Evolutionary conservation across 2,797 vertebrate species (phyloP).

Genomic region (Lophotriccus pileatus): DNA sequence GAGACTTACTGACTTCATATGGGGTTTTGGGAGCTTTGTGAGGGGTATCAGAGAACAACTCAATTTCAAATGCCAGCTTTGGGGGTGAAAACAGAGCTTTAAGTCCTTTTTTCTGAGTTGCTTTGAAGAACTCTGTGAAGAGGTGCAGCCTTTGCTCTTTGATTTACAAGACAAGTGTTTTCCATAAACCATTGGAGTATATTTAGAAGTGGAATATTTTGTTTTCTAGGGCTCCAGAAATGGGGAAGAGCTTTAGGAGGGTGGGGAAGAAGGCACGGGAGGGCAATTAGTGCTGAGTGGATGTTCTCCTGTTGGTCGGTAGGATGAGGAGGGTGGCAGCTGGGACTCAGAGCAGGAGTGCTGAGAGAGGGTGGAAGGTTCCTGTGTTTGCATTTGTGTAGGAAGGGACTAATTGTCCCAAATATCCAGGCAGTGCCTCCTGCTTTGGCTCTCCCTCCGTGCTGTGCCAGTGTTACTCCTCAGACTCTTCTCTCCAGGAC

Average conservation of each 20-base stretch:
- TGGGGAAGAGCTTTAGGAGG: accelerated
- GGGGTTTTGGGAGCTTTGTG: not conserved
- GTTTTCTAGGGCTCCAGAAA: not conserved
- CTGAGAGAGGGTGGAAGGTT: not conserved
- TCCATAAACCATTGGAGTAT: not conserved
- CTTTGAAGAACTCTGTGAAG: not conserved
- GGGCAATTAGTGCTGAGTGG: not conserved
- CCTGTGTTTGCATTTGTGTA: not conserved
- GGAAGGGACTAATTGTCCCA: not conserved
- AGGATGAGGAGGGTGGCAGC: not conserved
- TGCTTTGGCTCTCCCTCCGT: not conserved
- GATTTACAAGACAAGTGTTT: not conserved
- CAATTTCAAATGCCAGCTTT: accelerated
- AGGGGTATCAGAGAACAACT: not conserved
- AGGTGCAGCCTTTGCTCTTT: not conserved
- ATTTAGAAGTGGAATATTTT: not conserved
- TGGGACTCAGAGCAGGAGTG: not conserved
- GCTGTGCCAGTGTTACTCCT: not conserved
- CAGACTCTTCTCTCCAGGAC: accelerated
- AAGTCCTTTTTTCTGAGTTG: not conserved
- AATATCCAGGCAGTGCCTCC: not conserved
- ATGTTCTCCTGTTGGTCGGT: not conserved
- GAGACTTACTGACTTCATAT: not conserved
- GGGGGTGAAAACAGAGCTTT: not conserved
- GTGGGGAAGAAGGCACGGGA: not conserved